Evolutionary conservation across 1,140 invertebrate genomes (phyloP).

Genomic region (Ephestia elutella): DNA sequence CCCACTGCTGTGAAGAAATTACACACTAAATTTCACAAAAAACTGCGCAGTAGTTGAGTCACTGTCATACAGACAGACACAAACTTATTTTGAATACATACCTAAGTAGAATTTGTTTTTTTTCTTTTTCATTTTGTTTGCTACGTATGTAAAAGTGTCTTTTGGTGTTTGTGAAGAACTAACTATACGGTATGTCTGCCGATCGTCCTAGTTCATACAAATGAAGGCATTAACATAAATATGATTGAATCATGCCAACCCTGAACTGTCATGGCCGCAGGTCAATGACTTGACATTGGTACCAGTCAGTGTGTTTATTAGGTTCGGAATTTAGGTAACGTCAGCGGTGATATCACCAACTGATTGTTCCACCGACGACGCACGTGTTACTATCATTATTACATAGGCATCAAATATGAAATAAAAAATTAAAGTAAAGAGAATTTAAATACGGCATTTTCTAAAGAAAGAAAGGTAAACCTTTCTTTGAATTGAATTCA

Average conservation of each 20-base stretch:
- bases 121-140: no score
- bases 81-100: no score
- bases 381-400: not conserved
- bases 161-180: not conserved
- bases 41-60: no score
- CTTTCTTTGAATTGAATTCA: no score
- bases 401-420: not conserved
- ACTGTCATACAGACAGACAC: no score
- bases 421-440: no score
- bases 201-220: not conserved
- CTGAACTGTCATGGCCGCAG: slow-evolving; percentile 9
- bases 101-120: no score
- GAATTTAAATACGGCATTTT: no score
- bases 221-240: not conserved
- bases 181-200: no score
- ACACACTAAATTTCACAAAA: no score
- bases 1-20: no score
- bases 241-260: slow-evolving; percentile 3
- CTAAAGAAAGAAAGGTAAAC: no score
- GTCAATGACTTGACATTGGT: slow-evolving; percentile 13
- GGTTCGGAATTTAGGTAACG: slow-evolving; percentile 4
- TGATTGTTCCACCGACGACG: not conserved
- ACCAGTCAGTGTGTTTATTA: slow-evolving; percentile 4
- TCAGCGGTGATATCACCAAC: not conserved
- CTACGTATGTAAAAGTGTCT: not conserved